These are phyloP conservation scores for Zalophus californianus DNA, from an alignment of 2,797 vertebrate genomes.

Conservation along the genomic window DNA sequence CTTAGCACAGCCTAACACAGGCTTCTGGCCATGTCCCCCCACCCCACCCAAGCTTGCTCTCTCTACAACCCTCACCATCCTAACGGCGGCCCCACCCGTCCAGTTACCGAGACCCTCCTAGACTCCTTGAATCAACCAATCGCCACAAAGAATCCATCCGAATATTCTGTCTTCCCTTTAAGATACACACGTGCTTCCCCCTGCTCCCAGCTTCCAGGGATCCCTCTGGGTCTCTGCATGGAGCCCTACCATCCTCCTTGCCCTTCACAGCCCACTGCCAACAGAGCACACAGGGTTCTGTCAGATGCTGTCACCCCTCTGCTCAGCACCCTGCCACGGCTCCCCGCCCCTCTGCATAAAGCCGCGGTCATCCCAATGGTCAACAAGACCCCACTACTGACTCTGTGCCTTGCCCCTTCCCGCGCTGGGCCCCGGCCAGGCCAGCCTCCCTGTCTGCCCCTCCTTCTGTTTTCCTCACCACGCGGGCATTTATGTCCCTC, in stretches of 20 bases:
- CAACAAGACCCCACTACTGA: accelerated
- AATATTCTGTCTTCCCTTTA: neutral
- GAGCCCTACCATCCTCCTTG: neutral
- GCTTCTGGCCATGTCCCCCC: neutral
- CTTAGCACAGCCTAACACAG: neutral
- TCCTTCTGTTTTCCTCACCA: neutral
- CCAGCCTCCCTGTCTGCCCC: neutral
- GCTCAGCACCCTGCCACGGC: neutral
- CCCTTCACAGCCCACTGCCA: neutral
- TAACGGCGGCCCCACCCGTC: too few relatives aligned
- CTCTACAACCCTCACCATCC: neutral
- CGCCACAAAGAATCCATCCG: neutral
- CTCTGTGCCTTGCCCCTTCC: neutral
- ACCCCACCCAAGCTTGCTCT: neutral
- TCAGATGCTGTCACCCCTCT: neutral
- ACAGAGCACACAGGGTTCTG: neutral
- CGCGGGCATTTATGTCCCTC: neutral
- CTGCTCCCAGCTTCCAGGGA: neutral
- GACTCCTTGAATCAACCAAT: neutral
- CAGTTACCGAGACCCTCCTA: neutral
- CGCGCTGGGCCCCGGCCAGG: neutral
- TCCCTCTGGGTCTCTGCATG: too few relatives aligned
- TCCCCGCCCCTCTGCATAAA: neutral
- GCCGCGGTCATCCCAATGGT: neutral
- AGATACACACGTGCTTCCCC: accelerated